These are phyloP conservation scores for Smutsia temminckii DNA, from an alignment of 2,797 vertebrate species.

Conservation along the genomic window DNA sequence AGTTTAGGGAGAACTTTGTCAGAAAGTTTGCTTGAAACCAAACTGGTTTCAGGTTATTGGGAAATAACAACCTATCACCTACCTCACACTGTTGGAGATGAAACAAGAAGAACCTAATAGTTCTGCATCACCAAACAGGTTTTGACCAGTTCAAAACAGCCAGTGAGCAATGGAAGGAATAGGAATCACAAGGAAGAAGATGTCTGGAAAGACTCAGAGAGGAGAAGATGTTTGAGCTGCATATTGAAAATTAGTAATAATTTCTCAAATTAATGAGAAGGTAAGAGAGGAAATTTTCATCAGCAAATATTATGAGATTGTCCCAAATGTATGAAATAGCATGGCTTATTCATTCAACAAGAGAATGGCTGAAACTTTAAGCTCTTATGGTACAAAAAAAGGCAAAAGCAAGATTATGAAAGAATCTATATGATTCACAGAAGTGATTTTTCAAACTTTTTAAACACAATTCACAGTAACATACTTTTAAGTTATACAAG, in stretches of 20 bases:
- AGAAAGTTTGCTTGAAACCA: background rate
- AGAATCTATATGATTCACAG: background rate
- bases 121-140: background rate
- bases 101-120: background rate
- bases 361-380: background rate
- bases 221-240: background rate
- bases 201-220: background rate
- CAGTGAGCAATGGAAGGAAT: background rate
- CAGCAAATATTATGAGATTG: background rate
- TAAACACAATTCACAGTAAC: background rate
- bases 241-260: background rate
- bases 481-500: background rate
- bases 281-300: background rate
- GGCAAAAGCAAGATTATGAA: background rate
- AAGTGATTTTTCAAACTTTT: background rate
- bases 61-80: background rate
- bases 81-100: background rate
- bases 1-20: background rate
- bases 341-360: background rate
- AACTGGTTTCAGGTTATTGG: background rate
- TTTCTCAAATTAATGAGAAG: background rate
- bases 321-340: background rate
- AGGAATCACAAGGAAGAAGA: background rate
- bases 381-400: background rate
- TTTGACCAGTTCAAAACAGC: background rate